Base-by-base conservation (phyloP, 1,140 invertebrate species). In the Sarcophaga bullata region DNA sequence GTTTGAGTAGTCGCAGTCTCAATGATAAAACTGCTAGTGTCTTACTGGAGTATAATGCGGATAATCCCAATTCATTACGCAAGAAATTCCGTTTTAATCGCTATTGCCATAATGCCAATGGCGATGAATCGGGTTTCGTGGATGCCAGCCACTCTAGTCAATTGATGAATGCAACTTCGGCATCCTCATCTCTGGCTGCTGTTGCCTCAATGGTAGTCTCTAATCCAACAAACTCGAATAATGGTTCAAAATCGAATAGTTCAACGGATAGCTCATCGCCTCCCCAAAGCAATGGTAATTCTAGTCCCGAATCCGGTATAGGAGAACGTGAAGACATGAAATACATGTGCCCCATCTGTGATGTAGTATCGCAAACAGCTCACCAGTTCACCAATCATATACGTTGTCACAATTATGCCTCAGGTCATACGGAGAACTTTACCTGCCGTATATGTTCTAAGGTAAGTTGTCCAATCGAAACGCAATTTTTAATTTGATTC, bases 321-420 rank as follows among this genome's bases (percentile, higher is more conserved):
- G 86, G 88, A 9, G 82, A 84, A 46, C 81, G 81, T 13, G 89
- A 90, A 48, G 91, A 91, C 83, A 89, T 90, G 81, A 92, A 91
- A 84, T 92, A 91, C 84, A 81, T 91, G 4, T 95, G 94, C 88
- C 94, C 94, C 9, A 92, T 94, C 73, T 95, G 94, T 88, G 91
- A 92, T 48, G 91, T 91, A 47, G 91, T 92, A 62, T 90, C 94
- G 54, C 89, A 90, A 11, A 92, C 92, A 48, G 92, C 92, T 78
- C 93, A 94, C 85, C 93, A 94, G 52, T 93, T 95, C 86, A 95
- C 94, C 10, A 90, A 93, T 52, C 94, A 95, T 87, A 94, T 95
- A 82, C 91, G 94, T 47, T 92, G 91, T 81, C 94, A 94, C 89
- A 94, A 94, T 85, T 92, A 92, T 85, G 86, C 88, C 73, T 90